phyloP scores from a whole-genome alignment of 2,888 invertebrate genomes.

The Mactromeris polynyma region DNA sequence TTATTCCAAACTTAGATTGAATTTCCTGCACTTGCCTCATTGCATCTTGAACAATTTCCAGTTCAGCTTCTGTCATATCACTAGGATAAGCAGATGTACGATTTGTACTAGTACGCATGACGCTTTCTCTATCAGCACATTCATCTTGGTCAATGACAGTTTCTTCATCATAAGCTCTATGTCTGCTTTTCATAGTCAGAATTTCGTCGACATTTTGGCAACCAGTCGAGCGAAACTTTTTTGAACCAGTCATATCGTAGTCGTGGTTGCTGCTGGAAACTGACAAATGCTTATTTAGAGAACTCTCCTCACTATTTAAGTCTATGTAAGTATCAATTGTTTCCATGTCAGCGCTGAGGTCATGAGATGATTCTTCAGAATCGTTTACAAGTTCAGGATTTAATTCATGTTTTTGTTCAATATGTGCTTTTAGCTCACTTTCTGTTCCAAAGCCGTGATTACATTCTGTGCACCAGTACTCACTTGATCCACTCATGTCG shows the following conservation, averaged over 20 bases:
- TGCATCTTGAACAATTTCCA: conserved; percentile 32
- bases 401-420: conserved; percentile 72
- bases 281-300: background rate
- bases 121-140: background rate
- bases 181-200: conserved; percentile 10
- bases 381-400: background rate
- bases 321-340: background rate
- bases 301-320: background rate
- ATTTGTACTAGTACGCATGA: background rate
- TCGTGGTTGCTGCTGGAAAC: background rate
- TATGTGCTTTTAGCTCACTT: conserved; percentile 74
- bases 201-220: background rate
- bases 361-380: conserved; percentile 2
- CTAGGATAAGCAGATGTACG: background rate
- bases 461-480: conserved; percentile 82
- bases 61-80: background rate
- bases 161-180: conserved; percentile 33
- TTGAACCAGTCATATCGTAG: background rate
- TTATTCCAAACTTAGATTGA: conserved; percentile 46
- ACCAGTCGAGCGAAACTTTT: background rate
- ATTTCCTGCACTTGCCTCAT: conserved; percentile 46
- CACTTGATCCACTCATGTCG: conserved; percentile 51
- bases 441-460: conserved; percentile 78
- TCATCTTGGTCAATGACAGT: conserved; percentile 34
- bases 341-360: background rate